Base-by-base conservation (phyloP, 2,797 vertebrate genomes). In the Arremon aurantiirostris region DNA sequence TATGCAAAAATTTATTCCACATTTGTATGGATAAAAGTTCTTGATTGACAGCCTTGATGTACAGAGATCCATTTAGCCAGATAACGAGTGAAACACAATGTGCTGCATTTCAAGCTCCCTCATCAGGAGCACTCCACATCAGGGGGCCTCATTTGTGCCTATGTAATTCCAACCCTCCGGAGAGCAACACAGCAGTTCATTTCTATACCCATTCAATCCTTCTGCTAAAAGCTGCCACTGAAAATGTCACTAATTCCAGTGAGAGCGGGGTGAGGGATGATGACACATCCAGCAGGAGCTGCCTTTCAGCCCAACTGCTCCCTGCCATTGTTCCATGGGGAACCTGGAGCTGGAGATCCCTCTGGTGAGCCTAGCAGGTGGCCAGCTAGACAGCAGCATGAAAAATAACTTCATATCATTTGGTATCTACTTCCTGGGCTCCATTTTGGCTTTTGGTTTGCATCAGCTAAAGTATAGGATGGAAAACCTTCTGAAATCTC, bases 81-180 rank as follows among this genome's bases (percentile, higher is more conserved):
- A 73, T 61, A 84, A 86, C 14, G 37, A 84, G 81, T 37, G 63
- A 65, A 94, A 46, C n/a, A 90, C 68, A 90, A 70, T 53, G 30
- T 6, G 3, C 88, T 9, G 14, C 68, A 89, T 90, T 79, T 93
- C 52, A 32, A 46, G 63, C 59, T 92, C 79, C 49, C 57, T 93
- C 77, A 73, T 84, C 78, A 90, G 73, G 22, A 86, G 12, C 21
- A 5, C 55, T 84, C 63, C 90, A 41, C 87, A 76, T 77, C 90
- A 84, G 86, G 89, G 64, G 72, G 78, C 75, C 86, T 94, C 88
- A 70, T 86, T 93, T 92, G 39, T 82, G 73, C 70, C 93, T 37
- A 1, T 21, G 26, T 80, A 89, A 90, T 84, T 92, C 71, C 66
- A 56, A 1, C 34, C 82, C 86, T 77, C 70, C 9, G 20, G 83